Base-by-base conservation (phyloP, 2,797 vertebrate genomes). In the Otus scops region DNA sequence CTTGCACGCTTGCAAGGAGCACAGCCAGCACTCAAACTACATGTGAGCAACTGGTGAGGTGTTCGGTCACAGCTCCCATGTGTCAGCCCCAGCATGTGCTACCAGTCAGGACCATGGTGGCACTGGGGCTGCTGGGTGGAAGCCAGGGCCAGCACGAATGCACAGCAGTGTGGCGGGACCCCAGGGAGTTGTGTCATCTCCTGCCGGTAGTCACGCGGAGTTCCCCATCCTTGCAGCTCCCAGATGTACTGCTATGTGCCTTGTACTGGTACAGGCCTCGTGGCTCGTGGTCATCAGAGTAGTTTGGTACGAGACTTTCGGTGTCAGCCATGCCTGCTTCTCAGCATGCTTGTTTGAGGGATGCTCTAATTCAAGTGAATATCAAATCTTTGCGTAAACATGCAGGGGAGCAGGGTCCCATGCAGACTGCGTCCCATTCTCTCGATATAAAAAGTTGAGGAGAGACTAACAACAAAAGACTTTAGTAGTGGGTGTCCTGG, bases 31-130 rank as follows among this genome's bases (percentile, higher is more conserved):
- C 45, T 54, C 34, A 19, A 21, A 13, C 32, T 28, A 41, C n/a
- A 53, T 0, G 0, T 0, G 6, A 59, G 32, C 3, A 0, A 3
- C 53, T 9, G 41, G 27, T 4, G 9, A 34, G 28, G 34, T 0
- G 3, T 22, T 36, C 30, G 17, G 59, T 28, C 34, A 24, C 0
- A 0, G 28, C 30, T 65, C 47, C 47, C 13, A 9, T 0, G 3
- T 20, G 20, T 47, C 48, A 73, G 88, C 50, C 36, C 32, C 47
- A 28, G 59, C 41, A 26, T 0, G 0, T 0, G 3, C 21, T 59
- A 28, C 75, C 21, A 56, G n/a, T 67, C 28, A 21, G 76, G 36
- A 26, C 26, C 0, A 0, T 1, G 6, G 48, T 51, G 24, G 82
- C 81, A 48, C 36, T 2, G 10, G 28, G 30, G 28, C 1, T 67